Evolutionary conservation across 2,888 invertebrate genomes (phyloP).

Genomic region (Meghimatium bilineatum): DNA sequence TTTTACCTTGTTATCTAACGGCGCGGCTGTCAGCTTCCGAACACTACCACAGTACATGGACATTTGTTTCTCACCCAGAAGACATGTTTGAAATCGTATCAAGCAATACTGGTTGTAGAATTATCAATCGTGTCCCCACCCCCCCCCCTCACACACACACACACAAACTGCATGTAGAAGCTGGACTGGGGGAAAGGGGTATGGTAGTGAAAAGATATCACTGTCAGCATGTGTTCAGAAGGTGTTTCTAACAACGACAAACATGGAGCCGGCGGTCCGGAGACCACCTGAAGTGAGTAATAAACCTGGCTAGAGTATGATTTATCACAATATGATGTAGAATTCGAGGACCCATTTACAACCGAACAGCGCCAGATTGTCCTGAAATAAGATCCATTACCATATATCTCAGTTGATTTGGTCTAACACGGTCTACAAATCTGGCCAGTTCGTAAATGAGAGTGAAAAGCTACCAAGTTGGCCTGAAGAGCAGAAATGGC

Average conservation of each 20-base stretch:
- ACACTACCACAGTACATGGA: background rate
- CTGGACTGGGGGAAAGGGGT: no score
- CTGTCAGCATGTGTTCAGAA: conserved; percentile 4
- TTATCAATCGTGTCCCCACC: conserved; percentile 3
- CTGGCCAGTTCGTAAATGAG: background rate
- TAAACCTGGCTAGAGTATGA: conserved; percentile 16
- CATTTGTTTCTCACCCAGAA: background rate
- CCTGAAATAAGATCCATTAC: conserved; percentile 22
- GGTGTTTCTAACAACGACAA: conserved; percentile 19
- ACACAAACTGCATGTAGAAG: no score
- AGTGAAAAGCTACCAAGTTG: background rate
- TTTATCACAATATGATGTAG: conserved; percentile 31
- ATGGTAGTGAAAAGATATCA: background rate
- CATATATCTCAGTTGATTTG: conserved; percentile 19
- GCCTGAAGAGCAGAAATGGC: background rate
- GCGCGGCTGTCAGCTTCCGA: background rate
- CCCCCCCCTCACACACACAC: background rate
- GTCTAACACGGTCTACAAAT: background rate
- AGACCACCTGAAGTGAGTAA: conserved; percentile 10
- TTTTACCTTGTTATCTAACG: background rate
- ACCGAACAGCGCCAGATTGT: conserved; percentile 23
- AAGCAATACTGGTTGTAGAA: background rate
- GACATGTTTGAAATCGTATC: background rate
- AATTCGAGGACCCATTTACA: background rate
- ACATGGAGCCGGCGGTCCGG: conserved; percentile 1